Evolutionary conservation across 2,113 vertebrate species (phyloP), one percentile per base, ranked within the genome.

Genomic region (Ovis canadensis): DNA sequence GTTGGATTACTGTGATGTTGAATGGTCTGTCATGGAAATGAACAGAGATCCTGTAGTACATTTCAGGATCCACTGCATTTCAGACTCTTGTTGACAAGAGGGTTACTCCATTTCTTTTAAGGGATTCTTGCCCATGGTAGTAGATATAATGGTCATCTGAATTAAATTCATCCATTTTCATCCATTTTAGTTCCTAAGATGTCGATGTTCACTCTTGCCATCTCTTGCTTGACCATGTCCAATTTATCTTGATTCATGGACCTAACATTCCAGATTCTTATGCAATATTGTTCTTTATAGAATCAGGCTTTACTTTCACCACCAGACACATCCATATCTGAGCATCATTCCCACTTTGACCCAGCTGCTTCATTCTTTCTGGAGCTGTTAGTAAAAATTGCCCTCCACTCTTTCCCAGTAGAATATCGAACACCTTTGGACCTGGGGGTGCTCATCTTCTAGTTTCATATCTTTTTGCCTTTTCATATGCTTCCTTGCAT

Each of bases 201-300:
- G 67, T 71, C 0, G 0, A 3, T 23, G 67, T 71, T 40, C n/a
- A 71, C n/a, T 12, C 10, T 71, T 71, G 19, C n/a, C n/a, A 12
- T 40, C n/a, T 71, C n/a, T n/a, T 71, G 19, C n/a, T 40, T 71
- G n/a, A 71, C n/a, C 67, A 71, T 23, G n/a, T 23, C 19, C n/a
- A 71, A 12, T 36, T 71, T 36, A 36, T 71, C n/a, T 71, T 71
- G 64, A 71, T 36, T 36, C 64, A 23, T 11, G n/a, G 64, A 71
- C 9, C 19, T 71, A 36, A 36, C 17, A 36, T 36, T 36, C 64
- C n/a, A 71, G 9, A 71, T 23, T 71, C 5, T 40, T 71, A 71
- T 40, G 67, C 67, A 71, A 2, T 40, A 71, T 71, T 23, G n/a
- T 40, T 71, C 67, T 71, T 71, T 40, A 71, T 71, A 71, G 67